These are phyloP conservation scores for Oxyteleia sp. DNA, from an alignment of 2,888 invertebrate species.

Conservation along the genomic window DNA sequence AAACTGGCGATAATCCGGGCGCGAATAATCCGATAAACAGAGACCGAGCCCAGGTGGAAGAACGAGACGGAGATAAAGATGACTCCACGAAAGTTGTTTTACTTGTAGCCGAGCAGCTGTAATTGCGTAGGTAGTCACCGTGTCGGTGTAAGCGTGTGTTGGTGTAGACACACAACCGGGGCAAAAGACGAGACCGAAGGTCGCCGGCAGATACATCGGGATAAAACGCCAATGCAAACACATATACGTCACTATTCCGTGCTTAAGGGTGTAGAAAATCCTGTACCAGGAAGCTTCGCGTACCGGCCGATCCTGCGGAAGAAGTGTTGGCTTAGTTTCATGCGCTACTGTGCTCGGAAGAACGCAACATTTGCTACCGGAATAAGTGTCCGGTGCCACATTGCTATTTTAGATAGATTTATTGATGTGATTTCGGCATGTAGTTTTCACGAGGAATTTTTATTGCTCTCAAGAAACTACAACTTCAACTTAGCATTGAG, in stretches of 20 bases:
- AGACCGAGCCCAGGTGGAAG: neutral
- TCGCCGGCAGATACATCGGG: conserved; percentile 57
- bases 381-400: conserved; percentile 35
- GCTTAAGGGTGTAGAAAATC: conserved; percentile 38
- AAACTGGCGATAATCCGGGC: conserved; percentile 37
- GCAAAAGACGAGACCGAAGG: conserved; percentile 63
- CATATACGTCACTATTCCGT: conserved; percentile 50
- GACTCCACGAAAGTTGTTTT: conserved; percentile 53
- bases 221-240: conserved; percentile 47
- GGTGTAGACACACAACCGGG: conserved; percentile 51
- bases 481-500: no score
- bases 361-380: conserved; percentile 49
- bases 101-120: conserved; percentile 51
- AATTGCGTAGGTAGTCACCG: conserved; percentile 65
- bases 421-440: no score
- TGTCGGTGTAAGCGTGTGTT: conserved; percentile 14
- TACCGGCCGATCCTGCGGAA: conserved; percentile 34
- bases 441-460: no score
- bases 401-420: conserved; percentile 45
- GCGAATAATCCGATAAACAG: conserved; percentile 38
- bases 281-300: conserved; percentile 63
- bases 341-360: conserved; percentile 53
- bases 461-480: no score
- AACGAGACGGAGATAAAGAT: conserved; percentile 39
- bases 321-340: conserved; percentile 64